Conservation (phyloP, 2,797 vertebrate genomes). For the Sebastes trivittatus region DNA sequence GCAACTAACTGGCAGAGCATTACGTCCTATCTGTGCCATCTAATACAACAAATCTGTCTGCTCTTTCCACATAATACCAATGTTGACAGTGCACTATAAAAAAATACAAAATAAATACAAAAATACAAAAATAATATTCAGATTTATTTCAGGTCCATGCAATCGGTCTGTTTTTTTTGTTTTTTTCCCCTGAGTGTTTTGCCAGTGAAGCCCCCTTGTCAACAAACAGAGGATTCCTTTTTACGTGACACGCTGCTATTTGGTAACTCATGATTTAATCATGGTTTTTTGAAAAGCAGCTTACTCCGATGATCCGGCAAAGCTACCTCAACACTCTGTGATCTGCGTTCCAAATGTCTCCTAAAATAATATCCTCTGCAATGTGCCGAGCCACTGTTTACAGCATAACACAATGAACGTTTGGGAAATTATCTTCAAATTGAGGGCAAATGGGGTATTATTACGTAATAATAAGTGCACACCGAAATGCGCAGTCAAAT, state of each 20-base stretch:
- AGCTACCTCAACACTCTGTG: slow-evolving; percentile 16
- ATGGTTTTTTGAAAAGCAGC: slow-evolving; percentile 42
- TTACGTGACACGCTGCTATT: slow-evolving; percentile 25
- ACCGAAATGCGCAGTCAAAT: slow-evolving; percentile 3
- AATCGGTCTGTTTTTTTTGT: background rate
- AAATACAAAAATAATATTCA: background rate
- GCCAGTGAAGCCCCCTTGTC: background rate
- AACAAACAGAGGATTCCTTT: slow-evolving; percentile 13
- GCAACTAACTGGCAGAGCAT: slow-evolving; percentile 12
- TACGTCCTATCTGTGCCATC: background rate
- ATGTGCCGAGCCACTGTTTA: background rate
- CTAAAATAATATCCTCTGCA: slow-evolving; percentile 2
- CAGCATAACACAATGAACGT: background rate
- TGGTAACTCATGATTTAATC: slow-evolving; percentile 40
- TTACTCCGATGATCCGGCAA: slow-evolving; percentile 39
- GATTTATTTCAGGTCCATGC: background rate
- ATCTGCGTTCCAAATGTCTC: slow-evolving; percentile 22
- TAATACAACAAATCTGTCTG: slow-evolving; percentile 8
- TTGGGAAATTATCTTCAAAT: slow-evolving; percentile 5
- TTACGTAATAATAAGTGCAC: slow-evolving; percentile 4
- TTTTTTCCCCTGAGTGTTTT: background rate
- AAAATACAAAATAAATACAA: no score
- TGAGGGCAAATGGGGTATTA: slow-evolving; percentile 8
- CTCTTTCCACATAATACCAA: background rate
- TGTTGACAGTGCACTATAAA: background rate